These are phyloP conservation scores for Prosapia bicincta DNA, from an alignment of 2,888 invertebrate genomes.

Conservation along the genomic window DNA sequence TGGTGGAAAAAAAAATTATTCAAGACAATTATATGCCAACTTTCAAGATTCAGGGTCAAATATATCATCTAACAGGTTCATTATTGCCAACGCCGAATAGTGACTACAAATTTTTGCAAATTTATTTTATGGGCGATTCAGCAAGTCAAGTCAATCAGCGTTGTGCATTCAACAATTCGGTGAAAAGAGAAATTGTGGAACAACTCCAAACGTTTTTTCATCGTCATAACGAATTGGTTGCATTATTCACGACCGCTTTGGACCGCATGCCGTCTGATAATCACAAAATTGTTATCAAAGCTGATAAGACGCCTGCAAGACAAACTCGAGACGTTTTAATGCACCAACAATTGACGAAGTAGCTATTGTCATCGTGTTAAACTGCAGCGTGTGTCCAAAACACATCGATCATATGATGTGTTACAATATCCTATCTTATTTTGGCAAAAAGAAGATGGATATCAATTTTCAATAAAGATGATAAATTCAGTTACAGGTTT, in stretches of 20 bases:
- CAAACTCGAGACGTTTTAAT: slow-evolving; percentile 15
- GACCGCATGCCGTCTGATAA: slow-evolving; percentile 21
- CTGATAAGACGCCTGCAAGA: slow-evolving; percentile 14
- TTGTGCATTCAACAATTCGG: not conserved
- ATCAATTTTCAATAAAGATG: slow-evolving; percentile 32
- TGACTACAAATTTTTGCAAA: slow-evolving; percentile 36
- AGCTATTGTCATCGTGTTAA: slow-evolving; percentile 17
- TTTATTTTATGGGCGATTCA: slow-evolving; percentile 34
- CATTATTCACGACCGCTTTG: slow-evolving; percentile 24
- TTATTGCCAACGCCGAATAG: slow-evolving; percentile 26
- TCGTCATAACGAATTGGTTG: slow-evolving; percentile 22
- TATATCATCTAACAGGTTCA: slow-evolving; percentile 34
- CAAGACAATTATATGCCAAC: slow-evolving; percentile 24
- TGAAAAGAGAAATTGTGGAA: slow-evolving; percentile 8
- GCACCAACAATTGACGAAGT: slow-evolving; percentile 25
- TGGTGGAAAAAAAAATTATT: slow-evolving; percentile 18
- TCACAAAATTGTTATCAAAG: slow-evolving; percentile 25
- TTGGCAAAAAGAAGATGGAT: slow-evolving; percentile 40
- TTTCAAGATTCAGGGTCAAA: slow-evolving; percentile 38
- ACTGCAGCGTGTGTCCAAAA: slow-evolving; percentile 30
- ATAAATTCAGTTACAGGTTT: slow-evolving; percentile 21
- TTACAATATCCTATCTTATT: slow-evolving; percentile 43
- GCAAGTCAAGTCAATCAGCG: slow-evolving; percentile 19
- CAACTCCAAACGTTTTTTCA: slow-evolving; percentile 27
- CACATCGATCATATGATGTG: slow-evolving; percentile 38